A percentile compares a stretch with the other conserved stretches of the same genome.
Conservation (phyloP, 92 coral and sea anemone genomes). For the Phymanthus crucifer region DNA sequence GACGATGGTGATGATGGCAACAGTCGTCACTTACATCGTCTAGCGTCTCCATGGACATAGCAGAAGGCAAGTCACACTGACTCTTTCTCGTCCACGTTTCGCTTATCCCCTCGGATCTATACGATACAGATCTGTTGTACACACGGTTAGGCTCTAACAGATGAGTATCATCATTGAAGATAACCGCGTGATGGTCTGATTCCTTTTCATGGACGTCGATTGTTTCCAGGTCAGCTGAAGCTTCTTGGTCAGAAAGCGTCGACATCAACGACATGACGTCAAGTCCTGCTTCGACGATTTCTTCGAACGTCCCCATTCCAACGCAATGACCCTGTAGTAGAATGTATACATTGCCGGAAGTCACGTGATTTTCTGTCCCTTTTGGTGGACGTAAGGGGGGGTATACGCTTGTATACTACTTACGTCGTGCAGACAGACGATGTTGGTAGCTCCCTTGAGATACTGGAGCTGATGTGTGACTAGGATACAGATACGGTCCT, state of each 20-base stretch:
- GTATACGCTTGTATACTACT: constrained; percentile 12
- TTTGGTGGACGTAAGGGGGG: not conserved
- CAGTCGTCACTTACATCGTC: constrained; percentile 25
- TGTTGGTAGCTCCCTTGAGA: constrained; percentile 71
- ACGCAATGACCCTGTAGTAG: constrained; percentile 67
- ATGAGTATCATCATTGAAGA: constrained; percentile 13
- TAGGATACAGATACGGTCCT: constrained; percentile 74
- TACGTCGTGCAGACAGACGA: constrained; percentile 84
- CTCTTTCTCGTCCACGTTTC: not conserved
- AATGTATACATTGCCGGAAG: not conserved
- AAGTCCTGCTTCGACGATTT: constrained; percentile 53
- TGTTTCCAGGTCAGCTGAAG: not conserved
- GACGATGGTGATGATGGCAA: too few species aligned
- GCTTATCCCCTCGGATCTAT: not conserved
- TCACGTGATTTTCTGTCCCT: not conserved
- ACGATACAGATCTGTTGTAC: constrained; percentile 6
- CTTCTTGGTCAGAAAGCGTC: constrained; percentile 36
- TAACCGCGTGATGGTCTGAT: constrained; percentile 7
- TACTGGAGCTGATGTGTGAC: constrained; percentile 94
- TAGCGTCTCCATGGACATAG: constrained; percentile 13
- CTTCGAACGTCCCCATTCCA: constrained; percentile 63
- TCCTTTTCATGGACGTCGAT: not conserved
- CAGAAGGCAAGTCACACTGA: constrained; percentile 10
- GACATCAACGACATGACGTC: constrained; percentile 72
- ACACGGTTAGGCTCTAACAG: constrained; percentile 2